Base-by-base conservation (phyloP, 2,797 vertebrate genomes). In the Eremophila alpestris region DNA sequence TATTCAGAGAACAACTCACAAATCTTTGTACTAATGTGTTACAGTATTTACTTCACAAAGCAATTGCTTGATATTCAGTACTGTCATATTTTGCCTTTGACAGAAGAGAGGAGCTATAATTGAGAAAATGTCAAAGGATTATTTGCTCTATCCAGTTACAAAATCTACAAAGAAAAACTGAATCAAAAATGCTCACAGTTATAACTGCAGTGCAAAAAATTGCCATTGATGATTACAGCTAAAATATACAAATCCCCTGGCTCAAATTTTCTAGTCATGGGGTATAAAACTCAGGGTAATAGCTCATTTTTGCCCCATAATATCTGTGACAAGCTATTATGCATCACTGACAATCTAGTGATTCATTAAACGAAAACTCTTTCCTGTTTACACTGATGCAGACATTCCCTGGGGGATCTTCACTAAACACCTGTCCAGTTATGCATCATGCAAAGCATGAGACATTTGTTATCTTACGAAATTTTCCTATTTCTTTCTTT, bases 281-380 rank as follows among this genome's bases (percentile, higher is more conserved):
- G 27, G 6, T 89, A 75, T 87, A 90, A 93, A 94, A 91, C 70
- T 88, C 74, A 91, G 67, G 63, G 32, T 43, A 81, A 64, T 62
- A 45, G n/a, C 58, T 95, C 36, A 52, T 89, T 78, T 87, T 86
- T 90, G 46, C 48, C 69, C 32, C 40, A 27, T 69, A 90, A 73
- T 40, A 41, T 86, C 63, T 74, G 36, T 76, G 51, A 82, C 69
- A 93, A 52, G 34, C 17, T 55, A 17, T 43, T 90, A 94, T 76
- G 91, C 76, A 91, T 89, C 77, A 79, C 55, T 73, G 86, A 86
- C 49, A 84, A 60, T 74, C 74, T 93, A 95, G 65, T 75, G 63
- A 89, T 64, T 94, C 74, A 60, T 95, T 29, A 94, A 89, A 94
- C 87, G 45, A 94, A 89, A 92, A 41, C 55, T 90, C 16, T 23